Evolutionary conservation across 2,797 vertebrate species (phyloP), one percentile per base, ranked within the genome.

Genomic region (Cynopterus sphinx): DNA sequence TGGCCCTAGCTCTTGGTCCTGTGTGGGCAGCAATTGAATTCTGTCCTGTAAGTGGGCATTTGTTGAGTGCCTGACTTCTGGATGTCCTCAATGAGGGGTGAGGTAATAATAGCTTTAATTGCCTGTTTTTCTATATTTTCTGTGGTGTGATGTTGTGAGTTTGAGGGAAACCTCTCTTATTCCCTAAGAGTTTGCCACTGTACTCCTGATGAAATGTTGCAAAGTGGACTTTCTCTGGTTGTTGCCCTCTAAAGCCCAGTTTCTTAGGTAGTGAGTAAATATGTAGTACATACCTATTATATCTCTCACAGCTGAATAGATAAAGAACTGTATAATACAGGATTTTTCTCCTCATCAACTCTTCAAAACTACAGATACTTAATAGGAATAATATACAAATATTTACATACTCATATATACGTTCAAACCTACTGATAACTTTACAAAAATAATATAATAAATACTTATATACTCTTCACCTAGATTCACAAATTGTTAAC

Each of bases 61-160:
- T 86, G 57, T 84, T 28, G 2, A 83, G 43, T 84, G 67, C n/a
- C 41, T 70, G 46, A 46, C 53, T 85, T 79, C 46, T 81, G 33
- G 68, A 68, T 75, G 78, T 31, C 41, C 6, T 92, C 55, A 59
- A 24, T 83, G 87, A 84, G 33, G 12, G 68, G 15, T 51, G 36
- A 86, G 68, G 26, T 77, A 81, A 77, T 82, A 82, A 51, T 74
- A 81, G 68, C 53, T 81, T 96, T 89, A 81, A 83, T 87, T 87
- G 59, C 28, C 51, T 75, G 59, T 43, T 74, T 79, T 92, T 93
- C 53, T 84, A 1, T 53, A 33, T 79, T 94, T 79, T 22, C 55
- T 63, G 9, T 75, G 65, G 49, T 24, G 15, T 46, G 46, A 59
- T 2, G 16, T 1, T 77, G 21, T 65, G 55, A 75, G 53, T 91